Evolutionary conservation across 2,888 invertebrate species (phyloP).

Genomic region (Xanthostigma xanthostigma): DNA sequence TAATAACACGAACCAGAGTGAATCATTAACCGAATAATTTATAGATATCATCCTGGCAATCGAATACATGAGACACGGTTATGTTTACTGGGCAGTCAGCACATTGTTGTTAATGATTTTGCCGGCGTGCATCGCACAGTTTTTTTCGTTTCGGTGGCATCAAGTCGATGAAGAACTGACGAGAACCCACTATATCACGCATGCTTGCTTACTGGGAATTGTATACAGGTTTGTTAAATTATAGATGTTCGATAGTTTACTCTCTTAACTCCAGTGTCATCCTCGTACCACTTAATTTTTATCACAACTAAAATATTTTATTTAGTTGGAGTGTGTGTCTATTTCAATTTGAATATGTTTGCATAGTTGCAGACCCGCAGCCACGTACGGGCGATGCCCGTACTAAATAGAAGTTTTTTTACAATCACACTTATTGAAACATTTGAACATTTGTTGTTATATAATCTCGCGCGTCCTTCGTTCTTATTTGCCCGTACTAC

Average conservation of each 20-base stretch:
- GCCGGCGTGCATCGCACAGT: conserved; percentile 39
- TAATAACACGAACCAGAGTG: neutral
- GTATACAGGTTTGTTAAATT: conserved; percentile 34
- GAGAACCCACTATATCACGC: conserved; percentile 36
- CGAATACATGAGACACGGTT: conserved; percentile 39
- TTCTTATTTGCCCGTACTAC: no score
- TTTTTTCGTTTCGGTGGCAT: conserved; percentile 45
- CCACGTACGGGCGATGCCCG: no score
- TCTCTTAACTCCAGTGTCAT: no score
- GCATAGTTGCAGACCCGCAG: no score
- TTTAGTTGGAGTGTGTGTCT: no score
- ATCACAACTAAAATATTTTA: no score
- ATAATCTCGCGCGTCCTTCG: no score
- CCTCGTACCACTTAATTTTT: conserved; percentile 3
- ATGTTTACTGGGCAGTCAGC: conserved; percentile 37
- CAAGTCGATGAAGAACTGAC: conserved; percentile 31
- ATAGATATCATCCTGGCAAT: conserved; percentile 40
- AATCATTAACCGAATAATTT: conserved; percentile 16
- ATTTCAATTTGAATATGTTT: no score
- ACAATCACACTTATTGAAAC: no score
- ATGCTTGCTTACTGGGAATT: conserved; percentile 37
- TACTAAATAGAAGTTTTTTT: no score
- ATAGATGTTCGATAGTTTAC: neutral
- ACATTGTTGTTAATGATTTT: conserved; percentile 37
- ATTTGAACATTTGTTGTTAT: no score